Percentiles rank a stretch among this genome's conserved stretches.
phyloP scores from a whole-genome alignment of 2,797 vertebrate species.

The Echeneis naucrates region DNA sequence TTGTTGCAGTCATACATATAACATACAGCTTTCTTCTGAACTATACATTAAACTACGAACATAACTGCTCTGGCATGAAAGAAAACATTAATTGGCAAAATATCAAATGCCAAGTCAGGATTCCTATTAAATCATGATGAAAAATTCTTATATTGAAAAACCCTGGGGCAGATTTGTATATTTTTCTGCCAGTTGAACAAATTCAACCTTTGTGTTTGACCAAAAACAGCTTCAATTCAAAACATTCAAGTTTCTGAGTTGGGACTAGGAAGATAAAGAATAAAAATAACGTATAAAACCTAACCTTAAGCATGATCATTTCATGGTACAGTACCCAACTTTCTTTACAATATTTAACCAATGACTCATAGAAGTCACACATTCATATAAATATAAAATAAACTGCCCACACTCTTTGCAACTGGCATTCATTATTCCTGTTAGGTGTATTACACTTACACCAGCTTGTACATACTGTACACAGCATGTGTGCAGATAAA shows the following conservation, averaged over 20 bases:
- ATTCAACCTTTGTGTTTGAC: background rate
- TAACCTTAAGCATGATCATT: constrained; percentile 13
- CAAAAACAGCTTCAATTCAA: background rate
- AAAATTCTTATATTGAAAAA: too few species aligned
- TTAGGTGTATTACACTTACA: constrained; percentile 8
- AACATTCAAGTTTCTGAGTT: background rate
- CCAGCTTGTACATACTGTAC: constrained; percentile 3
- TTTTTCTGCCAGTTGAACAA: too few species aligned
- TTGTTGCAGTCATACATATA: background rate
- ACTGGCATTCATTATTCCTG: background rate
- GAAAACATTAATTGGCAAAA: too few species aligned
- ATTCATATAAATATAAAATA: too few species aligned
- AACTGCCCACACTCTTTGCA: background rate
- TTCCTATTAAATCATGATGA: too few species aligned
- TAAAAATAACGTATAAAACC: constrained; percentile 29
- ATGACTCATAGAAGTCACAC: background rate
- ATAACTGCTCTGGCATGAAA: too few species aligned
- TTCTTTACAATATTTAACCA: constrained; percentile 12
- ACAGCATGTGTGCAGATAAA: constrained; percentile 5
- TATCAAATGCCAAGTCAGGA: too few species aligned
- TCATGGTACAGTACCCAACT: constrained; percentile 15
- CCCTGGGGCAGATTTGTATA: too few species aligned
- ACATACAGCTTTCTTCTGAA: background rate
- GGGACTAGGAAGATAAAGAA: constrained; percentile 19
- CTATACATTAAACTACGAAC: too few species aligned